Base-by-base conservation (phyloP, 2,888 invertebrate genomes). In the Cephus nigrinus region DNA sequence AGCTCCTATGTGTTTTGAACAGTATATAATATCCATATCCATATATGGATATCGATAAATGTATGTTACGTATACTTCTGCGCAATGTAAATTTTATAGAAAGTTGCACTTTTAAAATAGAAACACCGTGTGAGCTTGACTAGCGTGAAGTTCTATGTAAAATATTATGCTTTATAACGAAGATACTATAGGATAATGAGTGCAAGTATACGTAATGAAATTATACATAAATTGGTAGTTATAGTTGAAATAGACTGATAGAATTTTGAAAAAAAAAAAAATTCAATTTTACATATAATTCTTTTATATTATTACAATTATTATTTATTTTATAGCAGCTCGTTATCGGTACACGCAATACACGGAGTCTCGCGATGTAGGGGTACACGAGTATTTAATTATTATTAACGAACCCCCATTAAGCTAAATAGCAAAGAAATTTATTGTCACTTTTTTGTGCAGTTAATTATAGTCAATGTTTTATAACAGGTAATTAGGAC, bases 1-100 rank as follows among this genome's bases (percentile, higher is more conserved):
- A 84, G 85, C 83, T 81, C 83, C 85, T 75, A 81, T 80, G 79
- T 82, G 78, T 85, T 83, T 73, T 34, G 80, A 75, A 74, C 12
- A 33, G 69, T 34, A 72, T 76, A 15, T 40, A 40, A 40, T 40
- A 15, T 15, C 31, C 1, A 1, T 31, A 31, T 31, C 31, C 31
- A 31, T 31, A 40, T 40, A 40, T 40, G 40, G 40, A 15, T 40
- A 36, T 15, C 1, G 4, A 36, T 36, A 36, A 4, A 15, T 12
- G 12, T 12, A 31, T 32, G 11, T 11, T 32, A 32, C 11, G 69
- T 12, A 69, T 30, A 69, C n/a, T 12, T 3, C 11, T 3, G 4
- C 23, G 34, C 34, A 35, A 23, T 35, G 4, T n/a, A 73, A 35
- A 34, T 73, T 73, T 12, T 34, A 5, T 23, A 33, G 33, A 12